Evolutionary conservation across 2,797 vertebrate genomes (phyloP).

Genomic region (Eidolon dupreanum): DNA sequence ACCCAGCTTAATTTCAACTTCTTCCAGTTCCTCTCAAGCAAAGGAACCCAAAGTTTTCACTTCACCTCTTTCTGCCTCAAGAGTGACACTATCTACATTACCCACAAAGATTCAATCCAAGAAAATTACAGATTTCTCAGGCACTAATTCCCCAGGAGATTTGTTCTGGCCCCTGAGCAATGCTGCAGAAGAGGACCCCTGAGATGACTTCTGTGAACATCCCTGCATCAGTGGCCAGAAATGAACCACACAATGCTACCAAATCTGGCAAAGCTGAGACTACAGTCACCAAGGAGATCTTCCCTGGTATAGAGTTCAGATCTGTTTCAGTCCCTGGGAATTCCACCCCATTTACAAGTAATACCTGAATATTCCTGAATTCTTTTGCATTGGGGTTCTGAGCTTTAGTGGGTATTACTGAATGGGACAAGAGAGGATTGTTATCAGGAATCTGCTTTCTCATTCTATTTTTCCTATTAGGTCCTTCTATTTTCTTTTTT

Average conservation of each 20-base stretch:
- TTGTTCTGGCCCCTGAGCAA: background rate
- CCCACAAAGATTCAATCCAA: background rate
- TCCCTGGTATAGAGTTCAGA: background rate
- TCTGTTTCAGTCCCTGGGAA: background rate
- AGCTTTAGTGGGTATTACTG: background rate
- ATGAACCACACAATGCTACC: background rate
- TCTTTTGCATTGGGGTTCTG: background rate
- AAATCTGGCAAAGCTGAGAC: background rate
- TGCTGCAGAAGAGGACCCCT: background rate
- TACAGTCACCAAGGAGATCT: background rate
- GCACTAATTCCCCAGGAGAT: background rate
- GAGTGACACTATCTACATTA: background rate
- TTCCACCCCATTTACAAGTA: background rate
- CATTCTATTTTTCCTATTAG: background rate
- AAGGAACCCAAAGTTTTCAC: background rate
- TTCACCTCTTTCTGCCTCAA: background rate
- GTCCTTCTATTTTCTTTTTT: background rate
- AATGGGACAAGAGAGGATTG: background rate
- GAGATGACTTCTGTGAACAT: background rate
- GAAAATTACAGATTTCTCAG: background rate
- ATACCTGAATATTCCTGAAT: background rate
- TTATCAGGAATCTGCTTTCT: background rate
- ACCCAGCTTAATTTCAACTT: background rate
- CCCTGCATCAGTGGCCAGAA: background rate
- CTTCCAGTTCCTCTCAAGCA: background rate